Base-by-base conservation (phyloP, 2,888 invertebrate species). In the Lordiphosa fenestrarum region DNA sequence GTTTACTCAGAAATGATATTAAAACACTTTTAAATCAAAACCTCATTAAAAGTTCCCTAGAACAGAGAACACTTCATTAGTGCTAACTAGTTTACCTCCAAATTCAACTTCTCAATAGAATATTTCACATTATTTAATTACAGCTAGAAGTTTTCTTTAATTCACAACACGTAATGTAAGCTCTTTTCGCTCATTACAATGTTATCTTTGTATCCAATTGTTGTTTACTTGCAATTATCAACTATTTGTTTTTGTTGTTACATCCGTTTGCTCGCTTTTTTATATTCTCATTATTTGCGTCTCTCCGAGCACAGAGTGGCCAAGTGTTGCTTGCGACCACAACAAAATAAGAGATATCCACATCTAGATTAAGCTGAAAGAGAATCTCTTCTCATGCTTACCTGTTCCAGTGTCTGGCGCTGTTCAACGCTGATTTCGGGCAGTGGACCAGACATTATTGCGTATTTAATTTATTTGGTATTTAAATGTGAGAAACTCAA, bases 341-440 rank as follows among this genome's bases (percentile, higher is more conserved):
- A 6, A 30, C 33, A 10, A 2, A 42, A 9, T 7, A 13, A 5
- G 19, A 40, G 9, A 10, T 40, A 40, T 3, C 15, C 2, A 40
- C 21, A 40, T 21, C 30, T 23, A 13, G 30, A 30, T 42, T 10
- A 30, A 30, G 9, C 2, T 9, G 9, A 13, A 21, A 46, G 42
- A 51, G 38, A 19, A 49, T 40, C 19, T 53, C 30, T 15, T 30
- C 13, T 25, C 25, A 9, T 30, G 58, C 80, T 84, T 33, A 80
- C 80, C 80, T 84, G 70, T 12, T 74, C 69, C 78, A 80, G 67
- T 47, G 57, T 69, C 37, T 71, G 67, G 39, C 70, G 82, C 52
- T 80, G 80, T 37, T 84, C 80, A 2, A 46, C 72, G 62, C 46
- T 84, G 37, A 80, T 80, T 66, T 80, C 84, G 56, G 80, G 80